Percentiles rank a stretch among this genome's conserved stretches.
phyloP scores from a whole-genome alignment of 2,113 vertebrate genomes.

The Columbina picui region DNA sequence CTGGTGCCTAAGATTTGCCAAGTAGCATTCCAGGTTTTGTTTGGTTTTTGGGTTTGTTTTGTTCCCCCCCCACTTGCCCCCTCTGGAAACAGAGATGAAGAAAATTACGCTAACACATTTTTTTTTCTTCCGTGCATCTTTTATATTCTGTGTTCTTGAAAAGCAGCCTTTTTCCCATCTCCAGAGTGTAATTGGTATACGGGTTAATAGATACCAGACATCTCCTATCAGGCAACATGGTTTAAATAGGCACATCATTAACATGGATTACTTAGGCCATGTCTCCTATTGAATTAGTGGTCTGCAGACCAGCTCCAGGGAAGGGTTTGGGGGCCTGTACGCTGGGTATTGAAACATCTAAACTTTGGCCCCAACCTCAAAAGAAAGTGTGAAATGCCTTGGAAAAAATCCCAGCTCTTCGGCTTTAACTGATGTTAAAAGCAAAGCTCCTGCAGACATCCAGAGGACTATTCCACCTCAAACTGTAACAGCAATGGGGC shows the following conservation, averaged over 20 bases:
- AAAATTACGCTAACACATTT: not conserved
- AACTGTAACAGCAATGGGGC: not conserved
- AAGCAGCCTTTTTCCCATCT: not conserved
- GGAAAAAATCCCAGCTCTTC: slow-evolving; percentile 16
- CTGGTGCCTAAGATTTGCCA: not conserved
- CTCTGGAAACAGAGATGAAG: not conserved
- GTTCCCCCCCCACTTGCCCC: no score
- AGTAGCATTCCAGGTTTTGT: not conserved
- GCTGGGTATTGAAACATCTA: not conserved
- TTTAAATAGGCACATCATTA: slow-evolving; percentile 54
- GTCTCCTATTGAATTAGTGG: slow-evolving; percentile 10
- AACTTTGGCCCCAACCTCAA: slow-evolving; percentile 54
- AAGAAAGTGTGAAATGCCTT: slow-evolving; percentile 44
- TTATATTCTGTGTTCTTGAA: not conserved
- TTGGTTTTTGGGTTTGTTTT: no score
- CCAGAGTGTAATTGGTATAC: not conserved
- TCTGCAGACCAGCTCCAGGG: slow-evolving; percentile 36
- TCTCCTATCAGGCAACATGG: slow-evolving; percentile 48
- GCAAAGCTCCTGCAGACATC: slow-evolving; percentile 29
- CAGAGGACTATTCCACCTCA: not conserved
- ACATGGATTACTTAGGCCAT: slow-evolving; percentile 17
- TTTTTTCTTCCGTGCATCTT: not conserved
- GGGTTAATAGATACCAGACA: slow-evolving; percentile 13
- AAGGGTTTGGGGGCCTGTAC: not conserved
- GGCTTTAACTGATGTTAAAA: not conserved